Evolutionary conservation across 1,140 invertebrate genomes (phyloP).

Genomic region (Rhagoletis pomonella): DNA sequence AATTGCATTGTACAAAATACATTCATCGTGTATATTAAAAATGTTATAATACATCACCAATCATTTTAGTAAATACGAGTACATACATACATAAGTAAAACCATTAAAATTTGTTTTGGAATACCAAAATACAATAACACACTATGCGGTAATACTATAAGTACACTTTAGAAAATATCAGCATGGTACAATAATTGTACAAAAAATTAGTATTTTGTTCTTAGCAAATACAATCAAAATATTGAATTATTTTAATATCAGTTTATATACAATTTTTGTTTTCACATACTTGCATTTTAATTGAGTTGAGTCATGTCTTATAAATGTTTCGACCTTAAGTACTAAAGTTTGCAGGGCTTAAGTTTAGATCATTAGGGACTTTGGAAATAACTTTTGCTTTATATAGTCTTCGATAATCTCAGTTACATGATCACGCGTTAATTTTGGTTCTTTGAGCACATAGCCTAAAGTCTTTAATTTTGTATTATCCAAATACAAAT

Average conservation of each 20-base stretch:
- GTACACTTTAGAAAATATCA: conserved; percentile 66
- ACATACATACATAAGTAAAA: conserved; percentile 24
- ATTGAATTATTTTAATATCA: conserved; percentile 11
- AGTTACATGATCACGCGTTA: conserved; percentile 79
- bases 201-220: not conserved
- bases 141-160: conserved; percentile 68
- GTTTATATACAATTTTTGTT: not conserved
- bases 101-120: conserved; percentile 42
- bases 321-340: not conserved
- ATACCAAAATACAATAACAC: not conserved
- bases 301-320: conserved; percentile 13
- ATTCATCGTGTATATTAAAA: conserved; percentile 7
- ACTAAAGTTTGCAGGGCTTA: not conserved
- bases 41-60: not conserved
- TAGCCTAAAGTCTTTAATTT: conserved; percentile 80
- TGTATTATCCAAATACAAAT: conserved; percentile 83
- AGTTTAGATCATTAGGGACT: conserved; percentile 63
- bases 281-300: not conserved
- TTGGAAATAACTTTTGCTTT: conserved; percentile 70
- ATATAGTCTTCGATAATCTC: conserved; percentile 75
- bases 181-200: not conserved
- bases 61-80: conserved; percentile 20
- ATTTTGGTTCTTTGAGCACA: conserved; percentile 76
- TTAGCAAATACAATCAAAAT: not conserved
- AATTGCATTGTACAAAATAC: not conserved